A percentile compares a stretch with the other conserved stretches of the same genome.
Evolutionary conservation across 1,140 invertebrate genomes (phyloP).

Genomic region (Camponotus floridanus): DNA sequence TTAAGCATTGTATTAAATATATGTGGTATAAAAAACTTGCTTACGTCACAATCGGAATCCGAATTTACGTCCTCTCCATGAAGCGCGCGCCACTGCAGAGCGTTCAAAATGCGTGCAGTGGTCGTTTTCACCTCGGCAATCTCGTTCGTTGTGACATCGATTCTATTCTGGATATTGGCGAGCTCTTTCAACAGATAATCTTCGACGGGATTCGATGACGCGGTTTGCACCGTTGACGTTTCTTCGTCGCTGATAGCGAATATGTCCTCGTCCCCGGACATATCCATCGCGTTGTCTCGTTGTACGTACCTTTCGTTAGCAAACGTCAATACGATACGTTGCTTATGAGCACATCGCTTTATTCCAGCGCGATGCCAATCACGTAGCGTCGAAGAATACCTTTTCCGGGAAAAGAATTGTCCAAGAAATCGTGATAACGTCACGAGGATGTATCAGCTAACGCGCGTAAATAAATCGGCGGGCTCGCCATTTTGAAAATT

Average conservation of each 20-base stretch:
- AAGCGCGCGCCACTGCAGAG: slow-evolving; percentile 66
- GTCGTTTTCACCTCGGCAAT: slow-evolving; percentile 66
- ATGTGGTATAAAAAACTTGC: neutral
- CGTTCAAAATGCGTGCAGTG: slow-evolving; percentile 65
- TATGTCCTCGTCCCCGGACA: slow-evolving; percentile 68
- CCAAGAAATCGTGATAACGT: too few relatives aligned
- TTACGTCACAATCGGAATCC: slow-evolving; percentile 78
- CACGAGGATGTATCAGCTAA: too few relatives aligned
- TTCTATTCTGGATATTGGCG: slow-evolving; percentile 65
- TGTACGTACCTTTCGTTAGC: neutral
- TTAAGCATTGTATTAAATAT: slow-evolving; percentile 12
- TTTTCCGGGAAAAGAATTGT: neutral
- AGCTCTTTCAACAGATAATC: slow-evolving; percentile 77
- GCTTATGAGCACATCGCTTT: neutral
- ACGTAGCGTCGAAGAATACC: neutral
- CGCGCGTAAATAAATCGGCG: neutral
- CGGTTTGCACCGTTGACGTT: neutral
- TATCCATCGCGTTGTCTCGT: slow-evolving; percentile 56
- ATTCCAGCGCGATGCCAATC: too few relatives aligned
- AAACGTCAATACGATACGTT: neutral
- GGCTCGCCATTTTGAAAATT: neutral
- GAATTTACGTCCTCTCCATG: slow-evolving; percentile 64
- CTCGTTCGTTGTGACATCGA: slow-evolving; percentile 69
- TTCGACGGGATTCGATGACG: slow-evolving; percentile 76
- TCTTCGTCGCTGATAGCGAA: slow-evolving; percentile 74